Percentiles rank a stretch among this genome's conserved stretches.
phyloP scores from a whole-genome alignment of 2,797 vertebrate species.

The Sebastes elongatus region DNA sequence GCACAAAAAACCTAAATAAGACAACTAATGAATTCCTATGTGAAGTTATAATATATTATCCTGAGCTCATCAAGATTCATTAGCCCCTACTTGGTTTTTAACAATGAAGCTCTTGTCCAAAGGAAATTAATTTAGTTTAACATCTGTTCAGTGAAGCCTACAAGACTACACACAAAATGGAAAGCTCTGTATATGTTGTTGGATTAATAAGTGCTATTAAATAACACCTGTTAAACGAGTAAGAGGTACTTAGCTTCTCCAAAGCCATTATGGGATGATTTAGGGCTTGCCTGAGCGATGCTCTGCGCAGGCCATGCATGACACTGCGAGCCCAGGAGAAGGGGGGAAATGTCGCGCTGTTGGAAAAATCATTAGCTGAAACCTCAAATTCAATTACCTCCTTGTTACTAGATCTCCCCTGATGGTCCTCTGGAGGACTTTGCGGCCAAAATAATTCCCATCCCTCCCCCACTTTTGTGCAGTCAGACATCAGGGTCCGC shows the following conservation, averaged over 20 bases:
- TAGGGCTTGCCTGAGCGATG: constrained; percentile 34
- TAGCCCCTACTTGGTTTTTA: constrained; percentile 34
- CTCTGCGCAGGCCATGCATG: constrained; percentile 38
- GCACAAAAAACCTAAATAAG: neutral
- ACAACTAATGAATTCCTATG: constrained; percentile 2
- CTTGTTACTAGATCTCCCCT: constrained; percentile 47
- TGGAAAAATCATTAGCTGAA: constrained; percentile 67
- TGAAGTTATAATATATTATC: constrained; percentile 5
- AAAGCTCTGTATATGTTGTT: constrained; percentile 37
- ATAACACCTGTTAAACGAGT: constrained; percentile 46
- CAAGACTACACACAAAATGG: constrained; percentile 16
- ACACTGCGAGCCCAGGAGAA: constrained; percentile 32
- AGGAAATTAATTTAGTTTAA: constrained; percentile 37
- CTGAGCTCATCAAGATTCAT: constrained; percentile 21
- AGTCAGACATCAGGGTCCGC: constrained; percentile 22
- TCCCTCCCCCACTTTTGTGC: constrained; percentile 35
- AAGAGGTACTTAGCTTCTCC: constrained; percentile 55
- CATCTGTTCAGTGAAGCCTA: constrained; percentile 31
- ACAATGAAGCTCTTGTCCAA: constrained; percentile 29
- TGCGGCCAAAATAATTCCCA: constrained; percentile 40
- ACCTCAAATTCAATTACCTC: constrained; percentile 72
- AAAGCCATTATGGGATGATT: constrained; percentile 55
- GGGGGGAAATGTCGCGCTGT: constrained; percentile 16
- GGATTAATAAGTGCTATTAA: constrained; percentile 57
- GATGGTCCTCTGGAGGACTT: constrained; percentile 47